Evolutionary conservation across 2,888 invertebrate genomes (phyloP).

Genomic region (Mayetiola destructor): DNA sequence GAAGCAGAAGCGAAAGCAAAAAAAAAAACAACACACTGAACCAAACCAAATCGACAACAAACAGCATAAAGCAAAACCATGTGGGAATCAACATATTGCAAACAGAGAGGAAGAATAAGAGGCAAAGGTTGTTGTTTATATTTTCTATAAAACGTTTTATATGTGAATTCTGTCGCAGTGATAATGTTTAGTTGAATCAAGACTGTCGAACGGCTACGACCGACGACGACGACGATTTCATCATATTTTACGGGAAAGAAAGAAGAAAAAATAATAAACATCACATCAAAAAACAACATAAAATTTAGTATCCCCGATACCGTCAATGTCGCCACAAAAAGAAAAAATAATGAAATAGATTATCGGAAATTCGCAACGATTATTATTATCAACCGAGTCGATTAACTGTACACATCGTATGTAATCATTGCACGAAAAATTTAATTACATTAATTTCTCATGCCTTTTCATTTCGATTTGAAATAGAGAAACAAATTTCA

Average conservation of each 20-base stretch:
- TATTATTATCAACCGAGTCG: neutral
- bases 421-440: no score
- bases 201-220: neutral
- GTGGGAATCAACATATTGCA: neutral
- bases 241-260: neutral
- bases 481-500: no score
- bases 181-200: constrained; percentile 11
- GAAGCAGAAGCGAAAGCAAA: no score
- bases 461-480: no score
- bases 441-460: no score
- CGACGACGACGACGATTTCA: neutral
- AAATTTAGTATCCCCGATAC: neutral
- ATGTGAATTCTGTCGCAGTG: constrained; percentile 4
- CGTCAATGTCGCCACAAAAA: neutral
- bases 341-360: neutral
- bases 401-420: no score
- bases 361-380: neutral
- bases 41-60: no score
- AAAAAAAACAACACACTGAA: no score
- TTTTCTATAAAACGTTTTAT: no score
- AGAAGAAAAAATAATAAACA: neutral
- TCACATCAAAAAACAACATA: no score
- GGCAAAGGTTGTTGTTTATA: neutral
- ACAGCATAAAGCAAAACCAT: no score
- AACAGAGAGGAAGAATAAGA: neutral